phyloP scores from a whole-genome alignment of 1,140 invertebrate genomes.

The Eriocheir sinensis region DNA sequence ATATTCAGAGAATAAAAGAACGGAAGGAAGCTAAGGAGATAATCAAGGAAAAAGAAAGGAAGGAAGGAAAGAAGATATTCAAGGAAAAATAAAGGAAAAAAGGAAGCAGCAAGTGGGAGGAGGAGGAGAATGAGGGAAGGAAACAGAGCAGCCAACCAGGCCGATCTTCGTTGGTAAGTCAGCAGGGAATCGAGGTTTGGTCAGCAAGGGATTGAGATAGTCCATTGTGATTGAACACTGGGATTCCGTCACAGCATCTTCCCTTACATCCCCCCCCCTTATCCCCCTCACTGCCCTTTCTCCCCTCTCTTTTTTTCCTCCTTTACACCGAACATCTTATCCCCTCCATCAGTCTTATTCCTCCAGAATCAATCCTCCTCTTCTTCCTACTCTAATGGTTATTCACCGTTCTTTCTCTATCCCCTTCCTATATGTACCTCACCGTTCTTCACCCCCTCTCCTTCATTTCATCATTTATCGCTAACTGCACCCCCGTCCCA shows the following conservation, averaged over 20 bases:
- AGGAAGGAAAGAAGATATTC: neutral
- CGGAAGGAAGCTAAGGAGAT: neutral
- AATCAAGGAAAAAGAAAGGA: too few relatives aligned
- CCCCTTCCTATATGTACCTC: too few relatives aligned
- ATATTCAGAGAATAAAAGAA: too few relatives aligned
- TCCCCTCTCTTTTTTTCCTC: neutral
- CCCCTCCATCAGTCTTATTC: too few relatives aligned
- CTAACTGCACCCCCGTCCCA: too few relatives aligned
- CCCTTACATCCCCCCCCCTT: neutral
- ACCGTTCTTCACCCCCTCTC: too few relatives aligned
- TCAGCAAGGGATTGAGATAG: neutral
- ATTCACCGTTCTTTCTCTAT: too few relatives aligned
- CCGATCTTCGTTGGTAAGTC: neutral
- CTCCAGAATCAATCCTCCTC: too few relatives aligned
- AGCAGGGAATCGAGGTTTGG: neutral
- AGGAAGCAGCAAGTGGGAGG: neutral
- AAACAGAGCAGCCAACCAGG: neutral
- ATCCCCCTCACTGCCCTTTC: neutral
- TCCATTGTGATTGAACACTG: slow-evolving; percentile 14
- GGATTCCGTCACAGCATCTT: slow-evolving; percentile 7
- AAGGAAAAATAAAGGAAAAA: neutral
- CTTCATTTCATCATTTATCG: too few relatives aligned
- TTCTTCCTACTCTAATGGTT: neutral
- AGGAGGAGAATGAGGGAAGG: neutral
- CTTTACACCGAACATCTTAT: neutral